Evolutionary conservation across 2,797 vertebrate genomes (phyloP), one percentile per base, ranked within the genome.

Genomic region (Myotis planiceps): DNA sequence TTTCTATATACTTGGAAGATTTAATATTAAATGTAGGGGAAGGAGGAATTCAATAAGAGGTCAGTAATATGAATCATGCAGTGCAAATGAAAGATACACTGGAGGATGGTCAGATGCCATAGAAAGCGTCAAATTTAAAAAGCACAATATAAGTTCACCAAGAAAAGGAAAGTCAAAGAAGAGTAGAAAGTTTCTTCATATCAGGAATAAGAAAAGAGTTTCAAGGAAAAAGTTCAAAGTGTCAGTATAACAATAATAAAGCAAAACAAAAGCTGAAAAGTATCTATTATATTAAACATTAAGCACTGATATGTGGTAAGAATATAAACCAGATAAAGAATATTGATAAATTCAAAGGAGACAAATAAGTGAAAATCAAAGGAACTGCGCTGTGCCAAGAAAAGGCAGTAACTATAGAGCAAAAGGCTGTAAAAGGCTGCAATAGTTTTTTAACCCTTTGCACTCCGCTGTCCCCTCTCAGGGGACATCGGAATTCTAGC

Each of bases 271-370:
- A 92, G 90, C 19, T 34, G 58, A 82, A 90, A 93, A 75, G 27
- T 76, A 95, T 27, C 34, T 72, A 85, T 3, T 45, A 72, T 58
- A 94, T 94, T 94, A 96, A 88, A 65, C 55, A 96, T 84, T 29
- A 5, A 27, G 32, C 68, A 82, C 2, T 47, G 69, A 86, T 49
- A 92, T 75, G 16, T 49, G 53, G 47, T 90, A 74, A 94, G 39
- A 96, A 74, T n/a, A 72, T 32, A 95, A 91, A 65, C 29, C 86
- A 94, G 69, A 91, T 86, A 84, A 89, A 91, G 60, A 68, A 84
- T 53, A 74, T 1, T 81, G 60, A 21, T 86, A 94, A 92, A 58
- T 76, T 91, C 86, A 75, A 93, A 96, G 37, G 63, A 88, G 84
- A 91, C 21, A 86, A 95, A 83, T 34, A 84, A 90, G 21, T 79